Evolutionary conservation across 2,888 invertebrate genomes (phyloP).

Genomic region (Pasiphila rectangulata): DNA sequence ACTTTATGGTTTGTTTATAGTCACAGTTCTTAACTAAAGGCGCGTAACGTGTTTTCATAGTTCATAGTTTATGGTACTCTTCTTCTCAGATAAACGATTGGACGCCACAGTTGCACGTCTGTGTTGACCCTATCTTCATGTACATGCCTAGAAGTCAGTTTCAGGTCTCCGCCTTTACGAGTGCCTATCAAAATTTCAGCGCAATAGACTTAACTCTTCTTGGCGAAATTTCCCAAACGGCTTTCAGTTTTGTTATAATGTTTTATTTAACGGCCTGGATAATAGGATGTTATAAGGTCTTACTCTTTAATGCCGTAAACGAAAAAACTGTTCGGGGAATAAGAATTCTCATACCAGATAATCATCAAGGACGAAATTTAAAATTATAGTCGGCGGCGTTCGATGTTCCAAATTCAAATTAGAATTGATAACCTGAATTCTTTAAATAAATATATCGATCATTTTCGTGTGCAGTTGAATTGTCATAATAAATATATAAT

Average conservation of each 20-base stretch:
- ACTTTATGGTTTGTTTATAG: too few species aligned
- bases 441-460: too few species aligned
- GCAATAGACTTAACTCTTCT: constrained; percentile 17
- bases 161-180: constrained; percentile 10
- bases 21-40: too few species aligned
- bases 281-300: constrained; percentile 11
- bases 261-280: constrained; percentile 21
- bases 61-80: too few species aligned
- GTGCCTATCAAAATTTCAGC: constrained; percentile 27
- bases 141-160: neutral
- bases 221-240: constrained; percentile 26
- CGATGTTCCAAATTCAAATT: too few species aligned
- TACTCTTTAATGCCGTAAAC: neutral
- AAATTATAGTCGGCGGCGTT: neutral
- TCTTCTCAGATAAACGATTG: too few species aligned
- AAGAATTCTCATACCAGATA: neutral
- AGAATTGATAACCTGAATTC: too few species aligned
- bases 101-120: too few species aligned
- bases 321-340: neutral
- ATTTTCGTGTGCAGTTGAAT: too few species aligned
- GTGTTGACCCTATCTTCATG: too few species aligned
- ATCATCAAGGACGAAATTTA: neutral
- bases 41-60: too few species aligned
- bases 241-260: constrained; percentile 20
- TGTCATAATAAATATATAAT: too few species aligned